A percentile compares a stretch with the other conserved stretches of the same genome.
These are phyloP conservation scores for Stomatorhinus walkeri DNA, from an alignment of 2,797 vertebrate species.

Conservation along the genomic window DNA sequence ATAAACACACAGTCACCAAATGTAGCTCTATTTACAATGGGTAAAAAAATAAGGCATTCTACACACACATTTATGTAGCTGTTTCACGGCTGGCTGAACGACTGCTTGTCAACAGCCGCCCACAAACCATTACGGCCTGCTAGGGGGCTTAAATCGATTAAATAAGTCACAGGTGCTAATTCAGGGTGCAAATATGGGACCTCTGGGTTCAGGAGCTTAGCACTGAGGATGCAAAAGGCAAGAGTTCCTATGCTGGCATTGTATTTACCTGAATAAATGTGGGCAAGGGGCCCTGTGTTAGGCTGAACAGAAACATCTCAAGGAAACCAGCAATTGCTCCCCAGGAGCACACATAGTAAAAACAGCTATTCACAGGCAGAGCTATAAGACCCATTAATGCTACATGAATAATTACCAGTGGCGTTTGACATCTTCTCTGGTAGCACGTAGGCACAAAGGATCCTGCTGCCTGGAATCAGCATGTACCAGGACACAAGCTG, in stretches of 20 bases:
- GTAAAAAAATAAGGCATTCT: constrained; percentile 8
- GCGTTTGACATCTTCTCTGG: background rate
- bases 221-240: background rate
- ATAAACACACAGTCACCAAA: background rate
- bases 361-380: background rate
- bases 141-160: background rate
- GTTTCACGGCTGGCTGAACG: background rate
- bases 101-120: background rate
- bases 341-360: background rate
- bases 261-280: background rate
- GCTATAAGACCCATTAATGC: background rate
- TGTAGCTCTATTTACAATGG: background rate
- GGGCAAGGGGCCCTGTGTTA: background rate
- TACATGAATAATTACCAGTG: background rate
- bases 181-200: background rate
- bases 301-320: background rate
- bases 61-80: background rate
- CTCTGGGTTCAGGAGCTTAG: background rate
- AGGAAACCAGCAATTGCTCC: background rate
- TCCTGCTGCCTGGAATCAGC: background rate
- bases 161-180: background rate
- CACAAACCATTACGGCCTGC: too few relatives aligned
- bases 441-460: background rate
- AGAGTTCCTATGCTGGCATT: background rate
- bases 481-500: background rate